These are phyloP conservation scores for Graptemys geographica DNA, from an alignment of 2,797 vertebrate species.

Conservation along the genomic window DNA sequence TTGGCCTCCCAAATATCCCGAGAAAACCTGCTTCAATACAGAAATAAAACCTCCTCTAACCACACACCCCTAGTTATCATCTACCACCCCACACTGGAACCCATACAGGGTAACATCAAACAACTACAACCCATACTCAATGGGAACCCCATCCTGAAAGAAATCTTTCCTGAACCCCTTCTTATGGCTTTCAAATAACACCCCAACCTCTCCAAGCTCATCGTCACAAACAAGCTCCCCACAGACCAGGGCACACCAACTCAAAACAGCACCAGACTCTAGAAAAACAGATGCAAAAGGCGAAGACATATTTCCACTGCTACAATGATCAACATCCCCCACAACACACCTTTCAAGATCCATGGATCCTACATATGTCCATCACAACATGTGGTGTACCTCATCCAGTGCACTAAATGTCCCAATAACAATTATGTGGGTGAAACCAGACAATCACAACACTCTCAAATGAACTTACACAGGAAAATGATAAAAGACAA, in stretches of 20 bases:
- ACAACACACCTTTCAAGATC: too few species aligned
- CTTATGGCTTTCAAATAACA: neutral
- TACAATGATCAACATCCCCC: neutral
- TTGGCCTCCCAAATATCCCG: neutral
- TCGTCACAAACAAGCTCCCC: neutral
- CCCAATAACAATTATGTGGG: neutral
- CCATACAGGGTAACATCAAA: neutral
- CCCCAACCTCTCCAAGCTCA: neutral
- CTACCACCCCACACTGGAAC: neutral
- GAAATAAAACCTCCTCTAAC: neutral
- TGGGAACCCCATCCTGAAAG: neutral
- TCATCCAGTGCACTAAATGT: neutral
- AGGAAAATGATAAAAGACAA: neutral
- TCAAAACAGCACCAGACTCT: neutral
- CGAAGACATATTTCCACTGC: neutral
- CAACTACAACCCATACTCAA: neutral
- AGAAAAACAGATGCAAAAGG: neutral
- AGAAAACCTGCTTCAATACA: neutral
- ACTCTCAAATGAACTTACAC: neutral
- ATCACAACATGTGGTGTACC: neutral
- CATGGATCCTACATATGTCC: neutral
- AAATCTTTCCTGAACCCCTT: neutral
- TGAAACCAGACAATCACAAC: neutral
- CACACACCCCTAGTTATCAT: neutral
- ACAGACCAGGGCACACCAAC: neutral